A percentile compares a stretch with the other conserved stretches of the same genome.
phyloP scores from a whole-genome alignment of 1,140 invertebrate species.

The Drosophila punjabiensis region DNA sequence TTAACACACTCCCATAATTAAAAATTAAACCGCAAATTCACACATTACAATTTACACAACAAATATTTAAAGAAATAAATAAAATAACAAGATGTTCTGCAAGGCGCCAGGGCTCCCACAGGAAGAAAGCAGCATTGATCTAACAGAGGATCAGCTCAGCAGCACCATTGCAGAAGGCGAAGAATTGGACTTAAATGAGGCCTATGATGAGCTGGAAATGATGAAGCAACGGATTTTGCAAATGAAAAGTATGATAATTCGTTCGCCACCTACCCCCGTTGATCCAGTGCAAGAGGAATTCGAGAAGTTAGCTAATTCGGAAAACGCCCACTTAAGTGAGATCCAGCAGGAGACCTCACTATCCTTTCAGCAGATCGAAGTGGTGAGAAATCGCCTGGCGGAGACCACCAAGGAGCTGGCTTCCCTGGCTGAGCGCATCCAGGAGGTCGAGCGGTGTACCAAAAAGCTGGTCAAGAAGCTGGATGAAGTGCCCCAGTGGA shows the following conservation, averaged over 20 bases:
- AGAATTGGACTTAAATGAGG: background rate
- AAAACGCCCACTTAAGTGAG: background rate
- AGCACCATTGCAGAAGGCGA: background rate
- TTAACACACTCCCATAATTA: background rate
- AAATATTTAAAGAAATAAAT: too few species aligned
- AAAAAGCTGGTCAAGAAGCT: background rate
- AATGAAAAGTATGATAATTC: constrained; percentile 7
- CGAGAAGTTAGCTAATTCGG: background rate
- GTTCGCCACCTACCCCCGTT: background rate
- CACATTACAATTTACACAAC: background rate
- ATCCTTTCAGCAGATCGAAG: background rate
- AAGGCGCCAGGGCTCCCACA: background rate
- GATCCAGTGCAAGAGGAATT: background rate
- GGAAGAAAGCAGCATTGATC: background rate
- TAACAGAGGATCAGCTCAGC: background rate
- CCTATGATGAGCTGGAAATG: constrained; percentile 26
- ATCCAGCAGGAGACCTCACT: constrained; percentile 8
- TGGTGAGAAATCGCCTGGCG: background rate
- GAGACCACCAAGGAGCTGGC: background rate
- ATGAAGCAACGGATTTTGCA: constrained; percentile 32
- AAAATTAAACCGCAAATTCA: background rate
- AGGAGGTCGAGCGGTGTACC: background rate
- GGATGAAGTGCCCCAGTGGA: constrained; percentile 14
- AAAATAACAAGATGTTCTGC: constrained; percentile 2
- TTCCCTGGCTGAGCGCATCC: background rate